Evolutionary conservation across 2,888 invertebrate genomes (phyloP).

Genomic region (Tetropium fuscum): DNA sequence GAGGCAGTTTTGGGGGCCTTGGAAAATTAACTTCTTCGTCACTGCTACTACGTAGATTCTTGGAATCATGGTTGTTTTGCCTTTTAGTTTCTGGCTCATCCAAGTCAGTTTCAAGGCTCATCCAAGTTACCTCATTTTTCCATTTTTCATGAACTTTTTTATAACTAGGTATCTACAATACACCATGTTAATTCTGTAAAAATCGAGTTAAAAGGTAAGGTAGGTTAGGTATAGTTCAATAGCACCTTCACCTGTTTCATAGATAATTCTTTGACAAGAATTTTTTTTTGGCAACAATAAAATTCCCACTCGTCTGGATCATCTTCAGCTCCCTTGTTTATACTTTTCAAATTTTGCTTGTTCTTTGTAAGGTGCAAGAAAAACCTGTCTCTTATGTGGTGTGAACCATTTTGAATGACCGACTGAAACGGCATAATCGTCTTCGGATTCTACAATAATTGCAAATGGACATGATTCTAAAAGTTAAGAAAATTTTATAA

Average conservation of each 20-base stretch:
- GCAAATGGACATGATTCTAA: no score
- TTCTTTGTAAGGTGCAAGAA: neutral
- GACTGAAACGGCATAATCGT: no score
- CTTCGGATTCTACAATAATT: no score
- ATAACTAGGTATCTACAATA: neutral
- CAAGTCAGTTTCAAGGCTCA: neutral
- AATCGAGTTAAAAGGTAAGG: neutral
- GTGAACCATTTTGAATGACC: no score
- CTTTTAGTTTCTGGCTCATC: conserved; percentile 1
- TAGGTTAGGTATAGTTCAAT: neutral
- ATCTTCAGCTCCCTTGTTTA: conserved; percentile 1
- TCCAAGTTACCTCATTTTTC: neutral
- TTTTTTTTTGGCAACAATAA: no score
- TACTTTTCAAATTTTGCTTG: neutral
- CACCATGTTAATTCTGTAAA: neutral
- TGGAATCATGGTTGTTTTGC: neutral
- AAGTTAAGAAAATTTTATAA: no score
- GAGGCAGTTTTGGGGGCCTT: neutral
- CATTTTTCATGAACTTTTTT: neutral
- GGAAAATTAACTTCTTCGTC: neutral
- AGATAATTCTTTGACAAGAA: no score
- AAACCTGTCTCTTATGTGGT: neutral
- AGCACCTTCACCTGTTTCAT: neutral
- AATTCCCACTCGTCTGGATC: neutral
- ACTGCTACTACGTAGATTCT: neutral